These are phyloP conservation scores for Enteromius thamalakanensis DNA, from an alignment of 2,797 vertebrate species.

Conservation along the genomic window DNA sequence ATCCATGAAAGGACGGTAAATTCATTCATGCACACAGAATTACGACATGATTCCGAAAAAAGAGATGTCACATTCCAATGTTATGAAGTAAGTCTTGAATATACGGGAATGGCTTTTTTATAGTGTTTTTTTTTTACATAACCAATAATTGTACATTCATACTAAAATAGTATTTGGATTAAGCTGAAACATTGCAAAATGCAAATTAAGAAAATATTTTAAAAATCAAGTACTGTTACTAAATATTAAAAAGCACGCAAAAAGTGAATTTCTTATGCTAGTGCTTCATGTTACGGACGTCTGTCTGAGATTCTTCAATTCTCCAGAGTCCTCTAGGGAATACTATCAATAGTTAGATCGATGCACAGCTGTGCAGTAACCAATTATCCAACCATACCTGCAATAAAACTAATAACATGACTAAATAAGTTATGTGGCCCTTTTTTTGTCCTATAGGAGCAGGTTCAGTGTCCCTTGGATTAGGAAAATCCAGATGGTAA, in stretches of 20 bases:
- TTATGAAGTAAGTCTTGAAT: neutral
- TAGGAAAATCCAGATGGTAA: neutral
- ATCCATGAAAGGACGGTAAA: neutral
- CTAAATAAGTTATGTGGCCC: neutral
- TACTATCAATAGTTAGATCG: conserved; percentile 5
- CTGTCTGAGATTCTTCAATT: neutral
- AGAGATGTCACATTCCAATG: neutral
- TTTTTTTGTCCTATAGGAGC: neutral
- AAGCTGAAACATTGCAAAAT: neutral
- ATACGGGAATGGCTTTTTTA: neutral
- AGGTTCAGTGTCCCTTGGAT: neutral
- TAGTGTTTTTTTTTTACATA: neutral
- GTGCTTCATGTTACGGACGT: neutral
- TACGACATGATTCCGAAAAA: neutral
- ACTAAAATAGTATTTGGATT: neutral
- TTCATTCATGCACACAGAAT: conserved; percentile 16
- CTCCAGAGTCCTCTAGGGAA: conserved; percentile 9
- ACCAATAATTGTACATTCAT: neutral
- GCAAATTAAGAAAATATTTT: neutral
- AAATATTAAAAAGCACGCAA: neutral
- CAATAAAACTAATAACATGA: neutral
- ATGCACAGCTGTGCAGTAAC: conserved; percentile 13
- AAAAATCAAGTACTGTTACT: neutral
- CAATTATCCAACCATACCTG: conserved; percentile 9
- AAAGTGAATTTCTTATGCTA: neutral